Base-by-base conservation (phyloP, 1,140 invertebrate genomes). In the Triops cancriformis region DNA sequence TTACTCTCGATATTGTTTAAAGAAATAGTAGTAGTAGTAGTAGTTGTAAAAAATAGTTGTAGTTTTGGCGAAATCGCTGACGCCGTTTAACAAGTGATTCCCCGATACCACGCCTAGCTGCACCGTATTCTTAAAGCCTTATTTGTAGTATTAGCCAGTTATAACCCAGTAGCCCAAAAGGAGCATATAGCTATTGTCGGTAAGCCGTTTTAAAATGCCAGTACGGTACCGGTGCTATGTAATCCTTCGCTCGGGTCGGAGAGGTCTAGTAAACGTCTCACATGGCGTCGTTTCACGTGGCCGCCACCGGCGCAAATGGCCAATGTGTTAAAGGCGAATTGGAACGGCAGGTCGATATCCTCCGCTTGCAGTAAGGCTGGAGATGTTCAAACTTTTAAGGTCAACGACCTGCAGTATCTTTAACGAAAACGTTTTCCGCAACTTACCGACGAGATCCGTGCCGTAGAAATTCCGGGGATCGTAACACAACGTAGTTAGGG, bases 401-500 rank as follows among this genome's bases (percentile, higher is more conserved):
- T 37, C 31, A 64, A 64, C 51, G n/a, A n/a, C 51, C 14, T 64
- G 14, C 27, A 1, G 41, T 28, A 6, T 14, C 1, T n/a, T 14
- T 72, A 51, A 23, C 72, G 14, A 42, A 31, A 37, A 7, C 31
- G 7, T 37, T n/a, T 79, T 78, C 42, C 28, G 26, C 11, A 23
- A 0, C 89, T 89, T 81, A 76, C 91, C 88, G 7, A 92, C 90
- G 80, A 93, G 84, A 83, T 95, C 93, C 80, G 93, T 91, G 1
- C 91, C 91, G 83, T 94, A 89, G 83, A 94, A 94, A 79, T 92
- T 89, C 80, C 91, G 88, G 0, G 93, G 92, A 82, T 94, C 92
- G 83, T 91, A 90, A 84, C 93, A 95, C 31, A 93, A 86, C 1
- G 91, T 89, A 26, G 90, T 91, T 45, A 94, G 83, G 0, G 92